phyloP scores from a whole-genome alignment of 1,140 invertebrate species.

The Pachypeltis micranthus region DNA sequence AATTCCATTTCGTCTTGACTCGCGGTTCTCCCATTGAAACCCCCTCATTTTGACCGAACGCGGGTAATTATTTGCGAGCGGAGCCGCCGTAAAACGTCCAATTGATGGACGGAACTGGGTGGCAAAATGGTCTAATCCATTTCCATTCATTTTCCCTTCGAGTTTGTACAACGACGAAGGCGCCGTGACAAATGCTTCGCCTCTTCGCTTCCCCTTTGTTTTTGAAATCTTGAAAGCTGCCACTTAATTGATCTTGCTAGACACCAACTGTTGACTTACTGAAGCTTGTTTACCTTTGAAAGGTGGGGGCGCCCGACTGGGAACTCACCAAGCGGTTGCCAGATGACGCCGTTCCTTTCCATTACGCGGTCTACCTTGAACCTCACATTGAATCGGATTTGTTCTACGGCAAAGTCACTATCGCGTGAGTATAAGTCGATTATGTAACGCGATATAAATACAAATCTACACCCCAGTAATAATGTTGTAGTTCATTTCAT shows the following conservation, averaged over 20 bases:
- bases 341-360: background rate
- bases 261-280: background rate
- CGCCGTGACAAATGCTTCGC: background rate
- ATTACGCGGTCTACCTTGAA: conserved; percentile 1
- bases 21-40: no score
- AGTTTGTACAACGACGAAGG: background rate
- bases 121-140: background rate
- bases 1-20: no score
- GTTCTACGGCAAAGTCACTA: background rate
- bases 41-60: no score
- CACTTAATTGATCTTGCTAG: background rate
- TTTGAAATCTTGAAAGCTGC: background rate
- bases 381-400: background rate
- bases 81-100: no score
- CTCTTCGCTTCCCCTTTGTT: background rate
- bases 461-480: no score
- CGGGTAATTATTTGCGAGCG: no score
- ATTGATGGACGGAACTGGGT: no score
- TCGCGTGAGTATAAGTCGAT: background rate
- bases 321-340: conserved; percentile 4
- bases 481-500: no score
- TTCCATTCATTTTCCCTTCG: background rate
- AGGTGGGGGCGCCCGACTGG: background rate
- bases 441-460: no score
- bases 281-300: background rate